Evolutionary conservation across 1,140 invertebrate genomes (phyloP), one percentile per base, ranked within the genome.

Genomic region (Orussus abietinus): DNA sequence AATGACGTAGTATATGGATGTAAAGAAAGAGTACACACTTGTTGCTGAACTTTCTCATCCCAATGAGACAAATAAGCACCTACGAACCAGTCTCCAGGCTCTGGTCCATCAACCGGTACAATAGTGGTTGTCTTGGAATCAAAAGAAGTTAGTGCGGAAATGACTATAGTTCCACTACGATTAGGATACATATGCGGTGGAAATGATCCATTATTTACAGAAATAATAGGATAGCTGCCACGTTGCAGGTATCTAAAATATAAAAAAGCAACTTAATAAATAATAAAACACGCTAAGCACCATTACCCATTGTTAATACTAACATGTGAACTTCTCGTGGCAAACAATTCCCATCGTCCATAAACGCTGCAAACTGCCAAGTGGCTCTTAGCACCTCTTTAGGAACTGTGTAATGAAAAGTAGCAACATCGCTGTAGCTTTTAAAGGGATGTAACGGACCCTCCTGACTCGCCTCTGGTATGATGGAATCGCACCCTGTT

Each of bases 221-320:
- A 69, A 36, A 82, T 74, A n/a, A 80, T 60, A 44, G 80, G 80
- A 56, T 77, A 78, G 60, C 78, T 80, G 18, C 78, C 77, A 69
- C 75, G 76, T 53, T 78, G 74, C 10, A 82, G 56, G 45, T 74
- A 74, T 63, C 79, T 80, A 55, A 6, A 45, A 47, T 40, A 17
- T 14, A 18, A 43, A 38, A 45, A 55, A 45, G 43, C 15, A 36
- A n/a, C 21, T 35, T 29, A 30, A n/a, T 30, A 29, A 10, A 33
- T 19, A 12, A 47, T 35, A 22, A 21, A 17, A 11, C 21, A 29
- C 4, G 0, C 11, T 29, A 26, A 36, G 28, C 5, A 7, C n/a
- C 31, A n/a, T 10, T 33, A 5, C 11, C 15, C 11, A 11, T 11
- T 15, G 10, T 33, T 3, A 29, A 46, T 20, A 63, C 64, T 71